Base-by-base conservation (phyloP, 2,113 vertebrate genomes). In the Leptosomus discolor region DNA sequence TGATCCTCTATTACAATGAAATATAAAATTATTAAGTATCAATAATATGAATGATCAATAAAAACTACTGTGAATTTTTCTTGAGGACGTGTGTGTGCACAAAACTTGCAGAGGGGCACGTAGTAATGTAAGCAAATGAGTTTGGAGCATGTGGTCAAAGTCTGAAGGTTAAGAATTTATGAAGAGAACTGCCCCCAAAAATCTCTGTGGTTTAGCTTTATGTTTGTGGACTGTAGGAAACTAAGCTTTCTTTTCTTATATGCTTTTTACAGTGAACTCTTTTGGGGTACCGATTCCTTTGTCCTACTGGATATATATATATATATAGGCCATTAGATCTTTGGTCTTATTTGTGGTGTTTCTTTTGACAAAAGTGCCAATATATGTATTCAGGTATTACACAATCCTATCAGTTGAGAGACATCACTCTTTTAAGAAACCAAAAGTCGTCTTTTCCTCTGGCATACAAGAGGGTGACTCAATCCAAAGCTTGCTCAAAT, bases 111-210 rank as follows among this genome's bases (percentile, higher is more conserved):
- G 23, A 61, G 30, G 68, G 22, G 12, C 12, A 30, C 0, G 1
- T 43, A 60, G 24, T 46, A 51, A 58, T 0, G 0, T 46, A 53
- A 71, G 13, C 7, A 86, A 14, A 13, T 46, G 43, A 64, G 56
- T 79, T 75, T 8, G 20, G 8, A 68, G 11, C 16, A 11, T 2
- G 16, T 63, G 11, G 12, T 54, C 67, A 64, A 60, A 22, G 34
- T 68, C 21, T 34, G 15, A 50, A 51, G 15, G 13, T 69, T 69
- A 64, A 1, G 0, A 61, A 36, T 0, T 7, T 37, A 18, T 1
- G 21, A 54, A 78, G 48, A 46, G 15, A 37, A 3, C 14, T 64
- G 50, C 2, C 2, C 14, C 6, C 7, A 12, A 20, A 32, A n/a
- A 43, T 54, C 45, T 58, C 48, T 34, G 9, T 54, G 32, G 37